phyloP scores from a whole-genome alignment of 2,113 vertebrate genomes.

The Nansenia antarctica region DNA sequence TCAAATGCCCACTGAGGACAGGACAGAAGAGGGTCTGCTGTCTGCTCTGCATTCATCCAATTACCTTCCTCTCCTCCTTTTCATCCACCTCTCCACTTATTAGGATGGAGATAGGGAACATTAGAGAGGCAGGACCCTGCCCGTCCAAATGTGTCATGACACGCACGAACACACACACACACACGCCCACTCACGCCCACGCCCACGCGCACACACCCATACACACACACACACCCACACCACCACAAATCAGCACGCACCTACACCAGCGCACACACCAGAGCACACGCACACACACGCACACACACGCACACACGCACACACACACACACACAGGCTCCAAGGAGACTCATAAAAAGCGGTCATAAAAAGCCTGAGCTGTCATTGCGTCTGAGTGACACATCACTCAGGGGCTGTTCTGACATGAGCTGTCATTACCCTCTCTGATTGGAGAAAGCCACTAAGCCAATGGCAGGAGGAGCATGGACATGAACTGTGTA shows the following conservation, averaged over 20 bases:
- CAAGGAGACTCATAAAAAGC: slow-evolving; percentile 10
- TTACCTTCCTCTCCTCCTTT: not conserved
- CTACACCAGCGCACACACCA: not conserved
- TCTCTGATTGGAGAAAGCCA: not conserved
- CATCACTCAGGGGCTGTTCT: not conserved
- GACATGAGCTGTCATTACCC: not conserved
- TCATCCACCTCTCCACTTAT: not conserved
- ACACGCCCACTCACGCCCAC: too few relatives aligned
- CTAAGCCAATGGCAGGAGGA: not conserved
- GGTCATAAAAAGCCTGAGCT: not conserved
- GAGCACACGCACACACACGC: slow-evolving; percentile 1
- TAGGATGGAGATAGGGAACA: not conserved
- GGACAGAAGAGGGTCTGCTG: not conserved
- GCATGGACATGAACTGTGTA: not conserved
- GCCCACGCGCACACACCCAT: too few relatives aligned
- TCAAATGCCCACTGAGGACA: not conserved
- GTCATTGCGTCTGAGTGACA: not conserved
- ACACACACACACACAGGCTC: not conserved
- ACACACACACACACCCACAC: not conserved
- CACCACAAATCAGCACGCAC: too few relatives aligned
- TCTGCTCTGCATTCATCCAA: not conserved
- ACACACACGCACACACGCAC: not conserved
- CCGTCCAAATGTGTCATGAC: not conserved
- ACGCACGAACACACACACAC: not conserved
- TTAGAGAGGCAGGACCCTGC: not conserved